Evolutionary conservation across 2,888 invertebrate genomes (phyloP).

Genomic region (Margaritifera margaritifera): DNA sequence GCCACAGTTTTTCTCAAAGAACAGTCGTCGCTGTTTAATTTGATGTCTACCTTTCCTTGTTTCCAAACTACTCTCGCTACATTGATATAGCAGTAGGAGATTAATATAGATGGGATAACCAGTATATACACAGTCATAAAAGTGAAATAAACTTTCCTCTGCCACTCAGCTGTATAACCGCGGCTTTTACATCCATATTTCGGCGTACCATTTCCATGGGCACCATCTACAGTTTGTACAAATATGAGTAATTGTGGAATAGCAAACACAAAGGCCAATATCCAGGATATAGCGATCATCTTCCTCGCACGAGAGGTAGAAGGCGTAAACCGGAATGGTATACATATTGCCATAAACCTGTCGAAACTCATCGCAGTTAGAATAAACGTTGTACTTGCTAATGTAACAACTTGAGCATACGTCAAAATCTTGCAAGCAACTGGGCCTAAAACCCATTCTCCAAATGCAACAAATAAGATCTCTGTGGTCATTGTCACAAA

Average conservation of each 20-base stretch:
- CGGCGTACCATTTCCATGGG: conserved; percentile 65
- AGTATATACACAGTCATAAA: conserved; percentile 73
- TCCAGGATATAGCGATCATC: conserved; percentile 71
- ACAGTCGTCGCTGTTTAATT: conserved; percentile 20
- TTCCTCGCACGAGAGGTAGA: conserved; percentile 66
- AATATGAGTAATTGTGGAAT: conserved; percentile 73
- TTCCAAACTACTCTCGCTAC: conserved; percentile 72
- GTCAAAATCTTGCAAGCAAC: conserved; percentile 71
- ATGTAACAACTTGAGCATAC: conserved; percentile 72
- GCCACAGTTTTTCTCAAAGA: conserved; percentile 41
- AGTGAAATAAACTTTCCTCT: conserved; percentile 73
- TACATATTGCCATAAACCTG: conserved; percentile 73
- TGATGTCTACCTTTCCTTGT: conserved; percentile 58
- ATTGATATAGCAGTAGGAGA: conserved; percentile 73
- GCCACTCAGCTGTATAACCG: conserved; percentile 74
- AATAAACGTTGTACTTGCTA: conserved; percentile 74
- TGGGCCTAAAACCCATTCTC: conserved; percentile 73
- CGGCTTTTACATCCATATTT: conserved; percentile 66
- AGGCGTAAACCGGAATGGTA: conserved; percentile 68
- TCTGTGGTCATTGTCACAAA: conserved; percentile 74
- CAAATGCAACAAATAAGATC: conserved; percentile 72
- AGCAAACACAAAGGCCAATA: conserved; percentile 71
- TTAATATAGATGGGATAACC: conserved; percentile 71
- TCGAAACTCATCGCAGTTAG: conserved; percentile 73
- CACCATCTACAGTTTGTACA: conserved; percentile 66